These are phyloP conservation scores for Callyntrura sp. DNA, from an alignment of 2,888 invertebrate species.

Conservation along the genomic window DNA sequence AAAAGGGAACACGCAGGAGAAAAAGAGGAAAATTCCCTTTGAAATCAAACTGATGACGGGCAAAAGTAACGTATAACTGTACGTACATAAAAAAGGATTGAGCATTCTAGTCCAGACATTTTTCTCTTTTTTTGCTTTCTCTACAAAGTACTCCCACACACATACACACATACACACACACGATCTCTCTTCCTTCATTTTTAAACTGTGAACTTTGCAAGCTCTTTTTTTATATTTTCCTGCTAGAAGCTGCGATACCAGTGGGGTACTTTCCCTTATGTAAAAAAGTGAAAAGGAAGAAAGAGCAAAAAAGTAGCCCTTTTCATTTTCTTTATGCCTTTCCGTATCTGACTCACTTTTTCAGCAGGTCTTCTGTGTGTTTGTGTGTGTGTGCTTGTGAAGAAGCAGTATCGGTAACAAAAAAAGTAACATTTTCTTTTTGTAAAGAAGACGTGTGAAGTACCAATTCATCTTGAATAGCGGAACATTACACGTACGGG, in stretches of 20 bases:
- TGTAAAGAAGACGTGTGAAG: constrained; percentile 61
- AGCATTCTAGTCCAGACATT: constrained; percentile 3
- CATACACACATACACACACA: too few species aligned
- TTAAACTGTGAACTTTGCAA: not conserved
- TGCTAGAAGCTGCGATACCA: not conserved
- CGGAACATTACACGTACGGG: constrained; percentile 29
- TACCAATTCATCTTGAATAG: constrained; percentile 74
- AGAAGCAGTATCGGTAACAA: constrained; percentile 13
- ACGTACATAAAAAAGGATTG: constrained; percentile 26
- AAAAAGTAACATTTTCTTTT: constrained; percentile 36
- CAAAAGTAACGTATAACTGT: not conserved
- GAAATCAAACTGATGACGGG: constrained; percentile 49
- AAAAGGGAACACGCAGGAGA: not conserved
- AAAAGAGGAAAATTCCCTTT: constrained; percentile 47
- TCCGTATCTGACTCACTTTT: constrained; percentile 39
- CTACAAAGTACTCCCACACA: not conserved
- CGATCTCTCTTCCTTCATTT: not conserved
- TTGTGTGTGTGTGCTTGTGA: not conserved
- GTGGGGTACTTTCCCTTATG: constrained; percentile 9
- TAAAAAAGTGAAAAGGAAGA: not conserved
- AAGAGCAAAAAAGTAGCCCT: constrained; percentile 36
- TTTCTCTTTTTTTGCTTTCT: not conserved
- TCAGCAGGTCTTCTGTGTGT: not conserved
- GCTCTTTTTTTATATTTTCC: not conserved
- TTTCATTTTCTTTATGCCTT: constrained; percentile 37